Evolutionary conservation across 2,888 invertebrate genomes (phyloP).

Genomic region (Ecliptopera silaceata): DNA sequence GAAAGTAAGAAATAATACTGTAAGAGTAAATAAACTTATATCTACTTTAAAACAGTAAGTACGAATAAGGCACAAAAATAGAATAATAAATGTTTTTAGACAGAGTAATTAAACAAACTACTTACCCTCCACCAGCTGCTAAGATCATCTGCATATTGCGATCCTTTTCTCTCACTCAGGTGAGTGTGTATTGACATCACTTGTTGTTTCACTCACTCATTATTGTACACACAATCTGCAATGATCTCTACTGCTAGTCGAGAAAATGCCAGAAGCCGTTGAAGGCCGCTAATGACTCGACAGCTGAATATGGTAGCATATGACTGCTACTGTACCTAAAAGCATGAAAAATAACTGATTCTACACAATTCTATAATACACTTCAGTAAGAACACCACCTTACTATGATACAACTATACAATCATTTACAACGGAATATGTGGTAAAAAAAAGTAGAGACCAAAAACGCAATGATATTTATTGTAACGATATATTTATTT

Average conservation of each 20-base stretch:
- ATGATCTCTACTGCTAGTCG: neutral
- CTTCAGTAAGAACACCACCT: neutral
- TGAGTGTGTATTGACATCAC: constrained; percentile 29
- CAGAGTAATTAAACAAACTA: neutral
- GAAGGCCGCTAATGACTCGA: neutral
- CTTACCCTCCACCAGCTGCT: constrained; percentile 75
- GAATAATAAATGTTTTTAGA: neutral
- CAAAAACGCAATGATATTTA: no score
- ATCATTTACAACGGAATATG: no score
- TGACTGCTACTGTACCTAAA: constrained; percentile 4
- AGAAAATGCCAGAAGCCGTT: neutral
- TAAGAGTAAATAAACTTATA: no score
- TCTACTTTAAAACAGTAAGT: no score
- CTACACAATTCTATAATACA: neutral
- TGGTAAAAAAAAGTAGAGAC: no score
- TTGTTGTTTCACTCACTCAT: constrained; percentile 14
- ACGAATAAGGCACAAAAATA: no score
- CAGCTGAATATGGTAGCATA: neutral
- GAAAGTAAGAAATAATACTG: no score
- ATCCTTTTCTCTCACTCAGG: constrained; percentile 2
- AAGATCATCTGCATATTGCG: constrained; percentile 82
- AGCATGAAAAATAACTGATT: constrained; percentile 3
- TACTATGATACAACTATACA: no score
- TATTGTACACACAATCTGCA: constrained; percentile 7
- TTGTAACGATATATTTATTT: no score